Evolutionary conservation across 2,888 invertebrate genomes (phyloP).

Genomic region (Drosophila merina): DNA sequence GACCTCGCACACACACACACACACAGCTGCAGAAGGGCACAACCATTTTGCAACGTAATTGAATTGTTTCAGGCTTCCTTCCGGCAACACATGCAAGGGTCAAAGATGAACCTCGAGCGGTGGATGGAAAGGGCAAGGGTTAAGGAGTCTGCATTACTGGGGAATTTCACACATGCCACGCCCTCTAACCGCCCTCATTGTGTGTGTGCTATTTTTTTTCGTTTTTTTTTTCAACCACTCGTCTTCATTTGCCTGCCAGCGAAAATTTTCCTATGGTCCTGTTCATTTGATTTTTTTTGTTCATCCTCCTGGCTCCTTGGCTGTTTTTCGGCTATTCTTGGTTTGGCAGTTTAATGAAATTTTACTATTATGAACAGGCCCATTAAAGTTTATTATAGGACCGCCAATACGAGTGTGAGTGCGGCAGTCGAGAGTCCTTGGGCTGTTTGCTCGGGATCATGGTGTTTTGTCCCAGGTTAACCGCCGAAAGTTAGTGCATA

Average conservation of each 20-base stretch:
- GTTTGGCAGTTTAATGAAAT: constrained; percentile 77
- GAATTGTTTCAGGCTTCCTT: constrained; percentile 73
- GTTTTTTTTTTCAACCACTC: constrained; percentile 49
- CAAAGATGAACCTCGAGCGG: constrained; percentile 27
- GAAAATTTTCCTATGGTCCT: constrained; percentile 63
- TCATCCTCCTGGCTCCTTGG: neutral
- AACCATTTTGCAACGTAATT: constrained; percentile 74
- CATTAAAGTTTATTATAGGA: constrained; percentile 80
- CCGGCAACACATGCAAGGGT: constrained; percentile 44
- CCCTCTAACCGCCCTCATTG: constrained; percentile 7
- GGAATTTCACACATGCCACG: constrained; percentile 43
- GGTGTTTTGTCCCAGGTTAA: constrained; percentile 52
- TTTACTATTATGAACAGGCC: constrained; percentile 80
- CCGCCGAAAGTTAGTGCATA: constrained; percentile 71
- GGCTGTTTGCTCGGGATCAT: constrained; percentile 38
- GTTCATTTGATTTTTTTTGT: constrained; percentile 41
- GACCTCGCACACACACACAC: constrained; percentile 14
- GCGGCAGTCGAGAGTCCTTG: constrained; percentile 12
- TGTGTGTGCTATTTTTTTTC: neutral
- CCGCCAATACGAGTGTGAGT: constrained; percentile 1
- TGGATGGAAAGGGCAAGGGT: constrained; percentile 6
- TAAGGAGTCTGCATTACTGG: constrained; percentile 9
- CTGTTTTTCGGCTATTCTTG: constrained; percentile 11
- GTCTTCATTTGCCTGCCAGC: constrained; percentile 64
- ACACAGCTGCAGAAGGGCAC: constrained; percentile 17